Percentiles rank a stretch among this genome's conserved stretches.
Evolutionary conservation across 2,888 invertebrate species (phyloP).

Genomic region (Agrotis puta): DNA sequence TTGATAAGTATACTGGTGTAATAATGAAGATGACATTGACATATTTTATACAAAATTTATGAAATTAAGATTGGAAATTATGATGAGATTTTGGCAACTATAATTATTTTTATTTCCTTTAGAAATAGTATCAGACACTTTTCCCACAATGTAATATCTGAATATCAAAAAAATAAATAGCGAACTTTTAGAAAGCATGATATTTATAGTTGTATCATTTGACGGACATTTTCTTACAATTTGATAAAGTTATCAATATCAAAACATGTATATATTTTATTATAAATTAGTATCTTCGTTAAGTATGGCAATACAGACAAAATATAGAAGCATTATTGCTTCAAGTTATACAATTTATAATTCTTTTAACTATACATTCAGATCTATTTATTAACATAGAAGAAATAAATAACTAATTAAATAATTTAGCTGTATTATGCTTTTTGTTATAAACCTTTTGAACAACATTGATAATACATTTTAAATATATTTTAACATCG

Average conservation of each 20-base stretch:
- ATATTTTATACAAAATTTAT: conserved; percentile 23
- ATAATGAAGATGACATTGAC: conserved; percentile 12
- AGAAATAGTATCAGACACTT: conserved; percentile 32
- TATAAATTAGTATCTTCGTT: conserved; percentile 47
- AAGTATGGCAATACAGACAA: conserved; percentile 65
- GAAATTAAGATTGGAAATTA: conserved; percentile 20
- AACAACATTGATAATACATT: conserved; percentile 23
- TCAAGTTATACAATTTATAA: conserved; percentile 70
- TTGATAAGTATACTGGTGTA: conserved; percentile 5
- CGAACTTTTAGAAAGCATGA: conserved; percentile 33
- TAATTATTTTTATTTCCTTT: conserved; percentile 19
- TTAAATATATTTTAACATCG: conserved; percentile 10
- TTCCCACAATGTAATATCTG: conserved; percentile 23
- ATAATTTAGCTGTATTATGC: conserved; percentile 44
- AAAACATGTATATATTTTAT: conserved; percentile 42
- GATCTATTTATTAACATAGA: conserved; percentile 73
- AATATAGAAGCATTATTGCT: conserved; percentile 78
- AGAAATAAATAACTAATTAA: conserved; percentile 57
- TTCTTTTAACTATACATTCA: conserved; percentile 74
- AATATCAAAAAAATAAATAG: conserved; percentile 40
- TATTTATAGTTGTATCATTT: conserved; percentile 45
- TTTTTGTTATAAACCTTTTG: conserved; percentile 43
- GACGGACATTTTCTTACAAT: conserved; percentile 54
- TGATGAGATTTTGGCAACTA: conserved; percentile 59
- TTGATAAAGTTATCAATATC: conserved; percentile 42